Evolutionary conservation across 2,888 invertebrate genomes (phyloP), one percentile per base, ranked within the genome.

Genomic region (Athrips mouffetella): DNA sequence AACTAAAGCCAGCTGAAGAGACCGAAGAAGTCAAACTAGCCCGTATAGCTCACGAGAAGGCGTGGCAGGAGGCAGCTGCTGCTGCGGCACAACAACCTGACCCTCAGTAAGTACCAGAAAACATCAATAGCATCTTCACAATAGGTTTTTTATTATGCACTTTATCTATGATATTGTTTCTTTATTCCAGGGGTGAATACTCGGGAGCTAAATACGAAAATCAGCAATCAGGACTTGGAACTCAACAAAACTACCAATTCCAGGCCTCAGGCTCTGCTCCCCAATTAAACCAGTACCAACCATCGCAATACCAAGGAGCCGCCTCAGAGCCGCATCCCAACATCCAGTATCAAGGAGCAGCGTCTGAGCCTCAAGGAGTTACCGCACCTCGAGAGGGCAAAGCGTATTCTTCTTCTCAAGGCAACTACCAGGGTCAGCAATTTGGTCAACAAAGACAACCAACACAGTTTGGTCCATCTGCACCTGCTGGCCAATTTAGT

Each of bases 21-120:
- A 91, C 92, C 0, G 92, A 92, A 0, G 94, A 91, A 53, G 94
- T 94, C 2, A 88, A 89, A 50, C 91, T 90, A 11, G 94, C 94
- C 25, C 91, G 93, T 54, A 89, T 92, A 44, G 92, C 91, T 47
- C 92, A 92, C 70, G 91, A 92, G 67, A 89, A 89, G 62, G 89
- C 92, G 18, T 93, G 93, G 93, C 86, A 91, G 30, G 92, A 91
- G 65, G 90, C 92, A 49, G 93, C 92, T 8, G 60, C 53, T 0
- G 72, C 77, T 29, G 81, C 82, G 2, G 74, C 80, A n/a, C 56
- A 62, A 40, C 59, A 68, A 37, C 67, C 68, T 3, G 60, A 65
- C 48, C 65, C 67, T 30, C 65, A 62, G 68, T 70, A 27, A 55
- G 69, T 56, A 18, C n/a, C n/a, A n/a, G n/a, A n/a, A n/a, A n/a